Evolutionary conservation across 2,888 invertebrate genomes (phyloP), one percentile per base, ranked within the genome.

Genomic region (Stenotaenia linearis): DNA sequence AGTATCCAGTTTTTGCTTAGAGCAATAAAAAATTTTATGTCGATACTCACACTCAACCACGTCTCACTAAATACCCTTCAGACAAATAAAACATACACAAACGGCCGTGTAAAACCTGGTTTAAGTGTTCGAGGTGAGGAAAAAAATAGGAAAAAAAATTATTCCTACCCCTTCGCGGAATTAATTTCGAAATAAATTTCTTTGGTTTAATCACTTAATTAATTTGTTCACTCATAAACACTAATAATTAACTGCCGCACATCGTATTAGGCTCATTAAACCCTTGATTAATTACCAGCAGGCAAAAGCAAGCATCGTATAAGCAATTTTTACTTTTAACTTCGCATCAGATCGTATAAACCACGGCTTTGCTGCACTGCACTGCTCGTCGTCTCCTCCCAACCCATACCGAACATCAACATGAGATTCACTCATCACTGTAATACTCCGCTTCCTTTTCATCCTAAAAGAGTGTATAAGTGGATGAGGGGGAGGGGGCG

Each of bases 1-100:
- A 10, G 9, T 5, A 10, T 12, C 61, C 69, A 5, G 45, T 45
- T 45, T 45, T 45, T 45, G 45, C 45, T 45, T 69, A 25, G 69
- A 69, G 69, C 69, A 25, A 28, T 69, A 69, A 69, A 69, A 50
- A 69, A 69, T 69, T 69, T 69, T 69, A 69, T 69, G 69, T 69
- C 69, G 69, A 69, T 69, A 69, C 69, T 69, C 69, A 69, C 69
- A 69, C 69, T 69, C 28, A 25, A 69, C 69, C 69, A 69, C 69
- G 69, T 69, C 69, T 69, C 69, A 69, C 69, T 69, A 69, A 69
- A 69, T 69, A 69, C 69, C 69, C 69, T 28, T 69, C 28, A 69
- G 28, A 69, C 69, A 69, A 25, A 69, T 28, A 69, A 69, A 6
- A 23, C 69, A 69, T 69, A 12, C 15, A 23, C 4, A 69, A 56